Base-by-base conservation (phyloP, 2,113 vertebrate species). In the Columba livia region DNA sequence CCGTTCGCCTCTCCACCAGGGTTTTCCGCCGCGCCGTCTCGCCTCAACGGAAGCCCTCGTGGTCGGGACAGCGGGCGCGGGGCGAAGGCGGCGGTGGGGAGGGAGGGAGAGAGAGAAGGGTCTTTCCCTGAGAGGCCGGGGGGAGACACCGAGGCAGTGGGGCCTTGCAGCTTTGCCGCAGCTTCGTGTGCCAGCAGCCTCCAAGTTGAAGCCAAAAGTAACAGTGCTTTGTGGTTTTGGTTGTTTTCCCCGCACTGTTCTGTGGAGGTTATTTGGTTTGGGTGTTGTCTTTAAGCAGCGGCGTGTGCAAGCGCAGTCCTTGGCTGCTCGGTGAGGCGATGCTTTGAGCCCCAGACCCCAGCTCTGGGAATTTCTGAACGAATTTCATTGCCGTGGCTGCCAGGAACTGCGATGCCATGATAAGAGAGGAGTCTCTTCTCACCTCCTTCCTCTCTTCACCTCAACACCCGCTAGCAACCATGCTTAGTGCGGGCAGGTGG, bases 401-500 rank as follows among this genome's bases (percentile, higher is more conserved):
- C 15, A 8, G 51, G 24, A 57, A 56, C 70, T 12, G 73, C 72
- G 77, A 6, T 38, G 26, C 4, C 10, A 3, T 5, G 14, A 2
- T 4, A 5, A 23, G 32, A 60, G 50, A n/a, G 56, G 28, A 80
- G 54, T 66, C 2, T 29, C 26, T 60, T 40, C 40, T 24, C 1
- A 3, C 36, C 21, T 24, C 5, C 15, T 79, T 16, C 38, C 19
- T 26, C 14, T 24, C 6, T n/a, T 31, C 50, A n/a, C 34, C 90
- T 69, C 58, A 11, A 7, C 62, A 1, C 29, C 19, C 0, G 5
- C 53, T 8, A 0, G 29, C 5, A 1, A 0, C 28, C 13, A 0
- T 38, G 20, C 42, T 12, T 0, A 1, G 42, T 2, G 72, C 48
- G 12, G 51, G 28, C 23, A 6, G 3, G 28, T 0, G 31, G 18